Evolutionary conservation across 1,140 invertebrate species (phyloP), one percentile per base, ranked within the genome.

Genomic region (Listronotus oregonensis): DNA sequence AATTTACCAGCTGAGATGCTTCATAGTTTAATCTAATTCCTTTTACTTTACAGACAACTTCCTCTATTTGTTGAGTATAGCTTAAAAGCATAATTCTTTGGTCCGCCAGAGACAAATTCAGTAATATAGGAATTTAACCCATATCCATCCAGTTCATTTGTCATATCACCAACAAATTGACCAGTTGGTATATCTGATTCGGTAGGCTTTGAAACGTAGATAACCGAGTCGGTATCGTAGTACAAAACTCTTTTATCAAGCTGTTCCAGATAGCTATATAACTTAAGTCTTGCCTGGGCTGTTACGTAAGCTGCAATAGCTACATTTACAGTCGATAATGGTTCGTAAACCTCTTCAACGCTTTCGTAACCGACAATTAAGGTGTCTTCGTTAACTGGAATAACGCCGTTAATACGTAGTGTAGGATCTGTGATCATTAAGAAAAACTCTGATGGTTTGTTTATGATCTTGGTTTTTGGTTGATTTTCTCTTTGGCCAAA

Each of bases 171-270:
- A 7, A 80, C 37, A 68, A 71, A 74, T 27, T 59, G 51, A 14
- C 76, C 75, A 7, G 66, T 64, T 1, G 63, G 65, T 27, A 68
- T 56, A 37, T 71, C 56, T 34, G 69, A 63, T 34, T 67, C 47
- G 10, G 51, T 65, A 4, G 17, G n/a, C 15, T 40, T 66, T 10
- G 63, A 50, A 3, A 70, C 18, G 52, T 73, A 79, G 34, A 79
- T 72, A 17, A 77, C 47, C 14, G 58, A 69, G 66, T 82, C 81
- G 3, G 80, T 83, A 63, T 82, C 81, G 31, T 69, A 77, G 63
- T 82, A 82, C 2, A 81, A 51, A 4, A 75, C 75, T 32, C 72
- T 49, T 1, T 68, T 40, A 15, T 66, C 71, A 11, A 82, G 47
- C 32, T 66, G 56, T 68, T 80, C 71, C 11, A 82, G 56, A 51